Evolutionary conservation across 2,888 invertebrate genomes (phyloP).

Genomic region (Diplolepis rosae): DNA sequence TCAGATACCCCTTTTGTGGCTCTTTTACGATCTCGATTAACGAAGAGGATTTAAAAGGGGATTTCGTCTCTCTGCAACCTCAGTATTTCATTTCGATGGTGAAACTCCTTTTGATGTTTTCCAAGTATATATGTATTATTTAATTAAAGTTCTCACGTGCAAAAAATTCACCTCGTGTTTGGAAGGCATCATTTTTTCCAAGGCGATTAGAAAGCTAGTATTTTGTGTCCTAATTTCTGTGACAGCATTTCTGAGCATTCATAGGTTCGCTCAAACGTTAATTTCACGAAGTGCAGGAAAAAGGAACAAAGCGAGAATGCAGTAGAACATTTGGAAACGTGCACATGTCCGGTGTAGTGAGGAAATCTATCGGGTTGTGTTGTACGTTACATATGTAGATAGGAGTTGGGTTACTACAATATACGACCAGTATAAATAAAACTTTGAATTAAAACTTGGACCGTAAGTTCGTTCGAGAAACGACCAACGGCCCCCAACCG

Average conservation of each 20-base stretch:
- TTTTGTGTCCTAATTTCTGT: not conserved
- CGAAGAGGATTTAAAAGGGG: not conserved
- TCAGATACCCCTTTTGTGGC: not conserved
- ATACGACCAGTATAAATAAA: slow-evolving; percentile 61
- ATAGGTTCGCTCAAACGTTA: not conserved
- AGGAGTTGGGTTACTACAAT: slow-evolving; percentile 52
- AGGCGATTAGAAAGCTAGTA: not conserved
- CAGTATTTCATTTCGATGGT: too few species aligned
- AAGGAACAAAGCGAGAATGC: too few species aligned
- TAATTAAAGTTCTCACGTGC: too few species aligned
- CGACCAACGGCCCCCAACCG: slow-evolving; percentile 35
- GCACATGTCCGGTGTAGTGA: not conserved
- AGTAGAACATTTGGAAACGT: not conserved
- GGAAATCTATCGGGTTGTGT: not conserved
- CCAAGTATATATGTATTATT: too few species aligned
- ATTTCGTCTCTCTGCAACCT: too few species aligned
- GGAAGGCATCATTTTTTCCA: not conserved
- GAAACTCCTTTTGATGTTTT: too few species aligned
- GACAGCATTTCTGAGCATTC: not conserved
- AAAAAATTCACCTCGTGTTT: too few species aligned
- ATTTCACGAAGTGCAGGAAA: not conserved
- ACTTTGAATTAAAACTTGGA: slow-evolving; percentile 63
- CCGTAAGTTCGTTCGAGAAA: slow-evolving; percentile 52
- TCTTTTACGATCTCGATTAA: not conserved
- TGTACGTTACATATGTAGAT: not conserved